phyloP scores from a whole-genome alignment of 1,140 invertebrate genomes.

The Rhyzopertha dominica region DNA sequence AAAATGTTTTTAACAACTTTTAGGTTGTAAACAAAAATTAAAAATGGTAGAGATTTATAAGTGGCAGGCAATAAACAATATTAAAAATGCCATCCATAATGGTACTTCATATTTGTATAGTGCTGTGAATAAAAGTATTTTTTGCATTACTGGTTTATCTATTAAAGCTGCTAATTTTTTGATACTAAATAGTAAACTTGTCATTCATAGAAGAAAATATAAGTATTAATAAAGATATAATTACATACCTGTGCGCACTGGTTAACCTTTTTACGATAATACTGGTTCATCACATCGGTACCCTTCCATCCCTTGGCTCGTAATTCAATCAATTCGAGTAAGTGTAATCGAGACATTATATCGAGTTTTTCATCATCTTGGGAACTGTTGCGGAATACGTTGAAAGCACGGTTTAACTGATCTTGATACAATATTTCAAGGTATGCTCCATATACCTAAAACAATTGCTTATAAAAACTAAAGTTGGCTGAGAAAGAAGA shows the following conservation, averaged over 20 bases:
- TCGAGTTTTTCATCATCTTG: conserved; percentile 73
- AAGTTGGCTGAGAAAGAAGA: background rate
- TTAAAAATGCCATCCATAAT: no score
- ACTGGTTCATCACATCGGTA: conserved; percentile 72
- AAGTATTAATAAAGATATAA: no score
- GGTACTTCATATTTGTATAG: no score
- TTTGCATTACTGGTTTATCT: no score
- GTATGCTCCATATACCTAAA: conserved; percentile 43
- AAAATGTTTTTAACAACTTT: no score
- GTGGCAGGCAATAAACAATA: no score
- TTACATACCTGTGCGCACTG: conserved; percentile 46
- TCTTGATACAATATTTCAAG: conserved; percentile 49
- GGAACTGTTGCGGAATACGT: conserved; percentile 79
- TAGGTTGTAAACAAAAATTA: no score
- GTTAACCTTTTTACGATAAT: conserved; percentile 74
- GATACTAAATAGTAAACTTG: no score
- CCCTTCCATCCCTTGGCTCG: conserved; percentile 80
- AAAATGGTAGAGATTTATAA: no score
- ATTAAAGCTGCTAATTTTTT: no score
- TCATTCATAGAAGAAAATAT: no score
- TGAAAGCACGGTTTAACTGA: conserved; percentile 67
- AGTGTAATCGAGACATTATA: conserved; percentile 71
- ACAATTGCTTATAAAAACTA: conserved; percentile 12
- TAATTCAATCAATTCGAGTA: conserved; percentile 84
- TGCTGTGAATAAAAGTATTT: no score